These are phyloP conservation scores for Chironex yamaguchii DNA, from an alignment of 30 jellyfish, hydroid and myxozoan genomes.

Conservation along the genomic window DNA sequence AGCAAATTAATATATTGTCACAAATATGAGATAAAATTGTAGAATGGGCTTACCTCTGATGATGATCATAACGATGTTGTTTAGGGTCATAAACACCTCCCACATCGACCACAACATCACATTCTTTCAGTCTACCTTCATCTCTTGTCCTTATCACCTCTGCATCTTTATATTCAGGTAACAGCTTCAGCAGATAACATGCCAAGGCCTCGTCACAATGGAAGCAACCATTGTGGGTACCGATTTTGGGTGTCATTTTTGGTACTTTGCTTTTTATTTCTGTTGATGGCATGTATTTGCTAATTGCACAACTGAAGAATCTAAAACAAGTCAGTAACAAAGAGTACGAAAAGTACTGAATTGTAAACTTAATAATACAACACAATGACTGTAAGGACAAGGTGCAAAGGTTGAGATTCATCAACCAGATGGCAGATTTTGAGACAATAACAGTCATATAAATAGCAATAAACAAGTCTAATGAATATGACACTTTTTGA, in stretches of 20 bases:
- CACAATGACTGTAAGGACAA: too few relatives aligned
- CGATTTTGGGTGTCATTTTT: constrained; percentile 44
- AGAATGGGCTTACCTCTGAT: constrained; percentile 81
- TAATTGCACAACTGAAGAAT: too few relatives aligned
- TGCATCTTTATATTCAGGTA: constrained; percentile 85
- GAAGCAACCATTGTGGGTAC: constrained; percentile 97
- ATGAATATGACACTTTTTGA: too few relatives aligned
- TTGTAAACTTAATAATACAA: too few relatives aligned
- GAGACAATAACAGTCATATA: too few relatives aligned
- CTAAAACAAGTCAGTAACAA: too few relatives aligned
- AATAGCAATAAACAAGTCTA: too few relatives aligned
- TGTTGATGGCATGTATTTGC: too few relatives aligned
- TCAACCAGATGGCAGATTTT: too few relatives aligned
- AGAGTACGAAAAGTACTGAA: too few relatives aligned
- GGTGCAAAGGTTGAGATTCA: too few relatives aligned
- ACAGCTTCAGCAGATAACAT: constrained; percentile 81
- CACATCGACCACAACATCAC: constrained; percentile 98
- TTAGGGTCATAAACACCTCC: constrained; percentile 94
- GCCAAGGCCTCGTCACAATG: constrained; percentile 99
- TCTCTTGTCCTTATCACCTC: constrained; percentile 85
- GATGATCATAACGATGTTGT: constrained; percentile 89
- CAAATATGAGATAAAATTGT: background rate
- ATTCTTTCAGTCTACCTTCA: constrained; percentile 61
- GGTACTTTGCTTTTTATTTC: too few relatives aligned
- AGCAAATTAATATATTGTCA: background rate